Base-by-base conservation (phyloP, 2,888 invertebrate genomes). In the Phytoseiulus persimilis region DNA sequence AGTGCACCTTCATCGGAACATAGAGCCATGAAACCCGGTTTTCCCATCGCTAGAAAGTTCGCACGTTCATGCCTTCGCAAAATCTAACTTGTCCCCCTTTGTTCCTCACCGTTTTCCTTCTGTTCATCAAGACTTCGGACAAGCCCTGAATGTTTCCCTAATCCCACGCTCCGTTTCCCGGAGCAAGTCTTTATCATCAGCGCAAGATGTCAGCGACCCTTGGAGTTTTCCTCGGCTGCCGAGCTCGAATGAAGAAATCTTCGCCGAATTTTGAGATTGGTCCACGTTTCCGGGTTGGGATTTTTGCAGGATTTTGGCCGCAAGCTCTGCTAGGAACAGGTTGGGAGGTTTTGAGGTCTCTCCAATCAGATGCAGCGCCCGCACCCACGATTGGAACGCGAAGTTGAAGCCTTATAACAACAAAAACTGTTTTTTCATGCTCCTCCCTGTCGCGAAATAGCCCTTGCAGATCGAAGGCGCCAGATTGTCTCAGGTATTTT, bases 401-500 rank as follows among this genome's bases (percentile, higher is more conserved):
- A 28, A 65, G 5, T 6, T 1, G 65, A 65, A 28, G 18, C 18
- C 23, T 65, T 28, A 65, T 65, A 65, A 65, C 65, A 65, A 14
- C 23, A 65, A 28, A 65, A 65, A 65, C 65, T 65, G 65, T 65
- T 65, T 65, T 65, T 65, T 65, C 65, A 65, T 65, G 65, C 65
- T 65, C 65, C 23, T 65, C 18, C 65, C 65, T 28, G 65, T 65
- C 65, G 65, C 65, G 5, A 28, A 87, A n/a, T 87, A 87, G 87
- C 87, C 33, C 87, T 87, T n/a, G 87, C 87, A 33, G 87, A 87
- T 45, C 87, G 87, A 87, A 31, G 87, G 45, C 87, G 87, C 87
- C 87, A 87, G 45, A 87, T 87, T 32, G 87, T 87, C 87, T 87
- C 87, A 87, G 87, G 87, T 87, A 87, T 45, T 32, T 65, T 65